Conservation (phyloP, 2,888 invertebrate species). For the Ceriagrion tenellum region DNA sequence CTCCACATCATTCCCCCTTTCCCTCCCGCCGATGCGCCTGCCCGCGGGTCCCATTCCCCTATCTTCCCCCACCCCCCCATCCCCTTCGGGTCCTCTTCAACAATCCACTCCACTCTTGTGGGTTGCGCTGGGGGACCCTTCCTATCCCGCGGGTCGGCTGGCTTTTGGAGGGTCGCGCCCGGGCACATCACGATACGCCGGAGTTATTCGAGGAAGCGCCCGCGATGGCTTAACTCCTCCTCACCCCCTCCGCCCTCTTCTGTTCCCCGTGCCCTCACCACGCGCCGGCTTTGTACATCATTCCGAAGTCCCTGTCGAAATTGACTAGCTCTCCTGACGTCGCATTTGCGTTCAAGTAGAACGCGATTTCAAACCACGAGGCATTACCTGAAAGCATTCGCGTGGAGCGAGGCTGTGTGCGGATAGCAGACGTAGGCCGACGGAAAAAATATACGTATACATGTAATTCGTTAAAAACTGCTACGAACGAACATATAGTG, state of each 20-base stretch:
- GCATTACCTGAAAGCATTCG: no score
- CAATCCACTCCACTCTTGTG: background rate
- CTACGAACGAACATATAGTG: no score
- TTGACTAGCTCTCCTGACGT: no score
- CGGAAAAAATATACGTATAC: no score
- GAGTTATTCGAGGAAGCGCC: background rate
- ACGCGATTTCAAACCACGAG: no score
- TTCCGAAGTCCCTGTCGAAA: no score
- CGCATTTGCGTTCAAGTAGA: no score
- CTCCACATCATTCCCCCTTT: background rate
- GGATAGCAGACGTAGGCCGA: no score
- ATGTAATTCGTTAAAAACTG: no score
- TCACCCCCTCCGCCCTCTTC: background rate
- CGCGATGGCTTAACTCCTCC: background rate
- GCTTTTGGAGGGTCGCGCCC: constrained; percentile 10
- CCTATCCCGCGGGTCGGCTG: background rate
- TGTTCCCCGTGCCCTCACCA: no score
- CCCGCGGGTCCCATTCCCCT: background rate
- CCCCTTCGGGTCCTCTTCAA: background rate
- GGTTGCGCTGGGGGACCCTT: background rate
- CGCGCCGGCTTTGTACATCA: background rate
- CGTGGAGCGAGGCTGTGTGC: no score
- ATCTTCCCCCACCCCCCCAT: background rate
- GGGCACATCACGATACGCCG: background rate
- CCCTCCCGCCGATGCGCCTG: background rate